These are phyloP conservation scores for Halcyon smyrnensis DNA, from an alignment of 2,797 vertebrate genomes.

Conservation along the genomic window DNA sequence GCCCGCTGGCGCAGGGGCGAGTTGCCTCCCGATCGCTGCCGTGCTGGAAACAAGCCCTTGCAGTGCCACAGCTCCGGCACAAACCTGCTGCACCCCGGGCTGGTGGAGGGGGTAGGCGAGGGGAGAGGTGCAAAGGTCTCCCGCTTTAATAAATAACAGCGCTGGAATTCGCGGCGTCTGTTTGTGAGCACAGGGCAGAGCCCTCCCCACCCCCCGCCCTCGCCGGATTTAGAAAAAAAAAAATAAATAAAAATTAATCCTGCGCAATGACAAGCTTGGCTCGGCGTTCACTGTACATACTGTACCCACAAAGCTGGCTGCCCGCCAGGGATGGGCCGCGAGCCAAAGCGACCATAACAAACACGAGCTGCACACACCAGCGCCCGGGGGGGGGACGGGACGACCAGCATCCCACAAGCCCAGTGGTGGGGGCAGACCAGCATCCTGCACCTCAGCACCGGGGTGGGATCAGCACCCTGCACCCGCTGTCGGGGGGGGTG, in stretches of 20 bases:
- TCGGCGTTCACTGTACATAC: slow-evolving; percentile 95
- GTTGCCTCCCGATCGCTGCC: slow-evolving; percentile 9
- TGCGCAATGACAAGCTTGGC: slow-evolving; percentile 87
- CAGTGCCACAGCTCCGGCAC: not conserved
- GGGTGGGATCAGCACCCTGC: not conserved
- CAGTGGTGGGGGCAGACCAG: not conserved
- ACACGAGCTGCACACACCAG: slow-evolving; percentile 78
- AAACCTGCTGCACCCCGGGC: not conserved
- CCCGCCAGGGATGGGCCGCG: slow-evolving; percentile 84
- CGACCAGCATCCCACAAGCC: no score
- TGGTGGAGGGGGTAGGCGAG: not conserved
- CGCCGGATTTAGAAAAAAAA: slow-evolving; percentile 69
- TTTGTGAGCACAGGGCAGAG: slow-evolving; percentile 56
- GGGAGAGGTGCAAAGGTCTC: slow-evolving; percentile 46
- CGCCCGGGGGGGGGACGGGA: not conserved
- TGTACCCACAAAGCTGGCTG: slow-evolving; percentile 93
- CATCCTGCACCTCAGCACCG: not conserved
- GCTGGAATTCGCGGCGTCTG: slow-evolving; percentile 57
- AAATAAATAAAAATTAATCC: slow-evolving; percentile 60
- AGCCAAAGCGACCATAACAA: slow-evolving; percentile 89
- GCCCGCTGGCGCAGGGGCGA: slow-evolving; percentile 14
- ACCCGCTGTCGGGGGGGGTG: no score
- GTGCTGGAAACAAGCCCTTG: slow-evolving; percentile 15
- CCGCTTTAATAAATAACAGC: slow-evolving; percentile 68
- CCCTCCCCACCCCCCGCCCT: slow-evolving; percentile 28